A percentile compares a stretch with the other conserved stretches of the same genome.
These are phyloP conservation scores for Campylorhamphus procurvoides DNA, from an alignment of 2,113 vertebrate genomes.

Conservation along the genomic window DNA sequence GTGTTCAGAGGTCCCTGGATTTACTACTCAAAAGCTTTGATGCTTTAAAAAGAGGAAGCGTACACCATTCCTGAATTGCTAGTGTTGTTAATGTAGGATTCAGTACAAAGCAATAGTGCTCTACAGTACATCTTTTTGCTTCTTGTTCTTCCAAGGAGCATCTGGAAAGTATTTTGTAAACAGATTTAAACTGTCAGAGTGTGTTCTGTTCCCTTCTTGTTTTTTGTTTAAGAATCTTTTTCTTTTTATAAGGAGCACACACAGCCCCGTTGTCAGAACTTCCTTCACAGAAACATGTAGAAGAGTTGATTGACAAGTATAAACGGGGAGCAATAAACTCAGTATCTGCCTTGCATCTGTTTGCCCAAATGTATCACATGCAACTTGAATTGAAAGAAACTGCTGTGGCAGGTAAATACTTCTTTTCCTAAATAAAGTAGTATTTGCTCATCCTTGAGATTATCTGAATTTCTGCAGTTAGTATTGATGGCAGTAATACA, in stretches of 20 bases:
- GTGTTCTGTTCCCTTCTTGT: background rate
- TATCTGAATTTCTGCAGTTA: background rate
- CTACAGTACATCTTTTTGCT: background rate
- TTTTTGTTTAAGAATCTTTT: constrained; percentile 41
- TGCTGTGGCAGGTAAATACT: constrained; percentile 76
- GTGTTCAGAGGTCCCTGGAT: background rate
- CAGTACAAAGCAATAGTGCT: background rate
- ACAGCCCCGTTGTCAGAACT: background rate
- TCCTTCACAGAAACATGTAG: constrained; percentile 52
- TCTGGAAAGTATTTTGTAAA: background rate
- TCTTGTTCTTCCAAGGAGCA: background rate
- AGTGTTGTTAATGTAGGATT: background rate
- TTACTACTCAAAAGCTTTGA: background rate
- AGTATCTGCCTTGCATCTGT: constrained; percentile 85
- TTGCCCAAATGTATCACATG: constrained; percentile 75
- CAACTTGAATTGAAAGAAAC: constrained; percentile 90
- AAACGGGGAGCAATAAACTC: constrained; percentile 76
- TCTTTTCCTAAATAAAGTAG: background rate
- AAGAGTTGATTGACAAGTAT: constrained; percentile 79
- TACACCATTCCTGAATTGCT: accelerated
- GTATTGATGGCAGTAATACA: background rate
- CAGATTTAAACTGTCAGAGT: background rate
- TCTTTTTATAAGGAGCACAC: constrained; percentile 13
- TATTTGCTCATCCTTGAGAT: background rate
- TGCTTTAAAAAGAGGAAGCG: background rate